These are phyloP conservation scores for Steinernema hermaphroditum DNA, from an alignment of 2,888 invertebrate species.

Conservation along the genomic window DNA sequence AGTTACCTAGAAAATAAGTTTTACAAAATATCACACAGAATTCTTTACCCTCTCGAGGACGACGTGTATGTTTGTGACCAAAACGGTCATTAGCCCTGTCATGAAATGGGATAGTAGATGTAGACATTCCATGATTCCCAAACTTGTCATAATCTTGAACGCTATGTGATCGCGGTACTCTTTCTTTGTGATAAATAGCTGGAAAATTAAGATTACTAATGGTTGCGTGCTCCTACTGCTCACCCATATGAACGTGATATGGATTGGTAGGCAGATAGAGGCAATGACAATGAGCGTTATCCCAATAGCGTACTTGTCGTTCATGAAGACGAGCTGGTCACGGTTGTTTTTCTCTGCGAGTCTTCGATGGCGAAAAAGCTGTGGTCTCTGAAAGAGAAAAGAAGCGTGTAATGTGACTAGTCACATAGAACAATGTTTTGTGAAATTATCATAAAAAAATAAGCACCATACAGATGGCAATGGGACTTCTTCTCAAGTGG, in stretches of 20 bases:
- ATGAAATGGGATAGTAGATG: neutral
- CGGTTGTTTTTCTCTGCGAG: too few relatives aligned
- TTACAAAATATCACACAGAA: neutral
- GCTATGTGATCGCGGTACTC: slow-evolving; percentile 5
- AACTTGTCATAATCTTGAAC: neutral
- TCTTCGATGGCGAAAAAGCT: too few relatives aligned
- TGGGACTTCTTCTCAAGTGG: too few relatives aligned
- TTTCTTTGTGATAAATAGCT: neutral
- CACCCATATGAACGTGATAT: neutral
- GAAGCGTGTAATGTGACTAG: too few relatives aligned
- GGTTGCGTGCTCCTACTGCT: too few relatives aligned
- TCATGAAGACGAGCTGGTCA: neutral
- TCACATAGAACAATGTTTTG: too few relatives aligned
- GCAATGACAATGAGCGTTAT: neutral
- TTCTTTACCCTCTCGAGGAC: neutral
- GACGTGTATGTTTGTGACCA: neutral
- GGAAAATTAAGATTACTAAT: neutral
- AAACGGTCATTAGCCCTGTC: neutral
- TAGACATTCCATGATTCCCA: slow-evolving; percentile 6
- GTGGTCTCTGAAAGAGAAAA: too few relatives aligned
- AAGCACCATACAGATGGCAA: too few relatives aligned
- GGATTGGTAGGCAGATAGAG: neutral
- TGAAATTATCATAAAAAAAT: too few relatives aligned
- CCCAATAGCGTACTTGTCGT: neutral
- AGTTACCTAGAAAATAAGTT: neutral